phyloP scores from a whole-genome alignment of 2,888 invertebrate species.

The Listrodromus nycthemerus region DNA sequence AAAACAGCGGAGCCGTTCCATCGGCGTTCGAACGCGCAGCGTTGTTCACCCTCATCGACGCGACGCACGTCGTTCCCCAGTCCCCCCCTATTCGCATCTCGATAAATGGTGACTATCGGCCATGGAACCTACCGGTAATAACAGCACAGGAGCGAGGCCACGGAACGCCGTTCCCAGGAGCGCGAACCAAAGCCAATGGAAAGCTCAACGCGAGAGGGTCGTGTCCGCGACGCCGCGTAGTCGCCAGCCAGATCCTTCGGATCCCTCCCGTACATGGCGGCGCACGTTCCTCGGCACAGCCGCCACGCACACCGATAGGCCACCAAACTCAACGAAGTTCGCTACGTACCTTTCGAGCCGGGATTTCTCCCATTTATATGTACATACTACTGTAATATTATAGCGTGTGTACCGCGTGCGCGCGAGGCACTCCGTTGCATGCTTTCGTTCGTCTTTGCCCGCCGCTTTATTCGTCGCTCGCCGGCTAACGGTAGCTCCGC shows the following conservation, averaged over 20 bases:
- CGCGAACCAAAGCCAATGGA: slow-evolving; percentile 16
- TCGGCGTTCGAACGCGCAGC: no score
- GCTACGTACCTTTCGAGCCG: slow-evolving; percentile 11
- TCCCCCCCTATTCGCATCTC: no score
- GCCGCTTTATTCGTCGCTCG: slow-evolving; percentile 52
- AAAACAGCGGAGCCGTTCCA: no score
- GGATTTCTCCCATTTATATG: slow-evolving; percentile 10
- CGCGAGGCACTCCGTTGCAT: slow-evolving; percentile 27
- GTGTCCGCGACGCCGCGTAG: slow-evolving; percentile 39
- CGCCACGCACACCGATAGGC: slow-evolving; percentile 52
- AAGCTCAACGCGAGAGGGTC: slow-evolving; percentile 36
- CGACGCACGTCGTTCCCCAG: no score
- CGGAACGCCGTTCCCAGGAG: slow-evolving; percentile 8
- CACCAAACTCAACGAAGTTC: slow-evolving; percentile 70
- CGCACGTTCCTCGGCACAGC: slow-evolving; percentile 45
- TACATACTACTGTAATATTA: slow-evolving; percentile 24
- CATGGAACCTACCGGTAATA: background rate
- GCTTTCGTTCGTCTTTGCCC: slow-evolving; percentile 14
- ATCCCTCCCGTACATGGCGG: slow-evolving; percentile 61
- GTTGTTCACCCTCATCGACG: no score
- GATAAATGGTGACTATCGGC: no score
- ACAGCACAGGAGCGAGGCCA: slow-evolving; percentile 12
- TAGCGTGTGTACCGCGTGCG: slow-evolving; percentile 18
- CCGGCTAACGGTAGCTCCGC: slow-evolving; percentile 70
- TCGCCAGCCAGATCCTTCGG: slow-evolving; percentile 25